Evolutionary conservation across 2,797 vertebrate species (phyloP), one percentile per base, ranked within the genome.

Genomic region (Halcyon badia): DNA sequence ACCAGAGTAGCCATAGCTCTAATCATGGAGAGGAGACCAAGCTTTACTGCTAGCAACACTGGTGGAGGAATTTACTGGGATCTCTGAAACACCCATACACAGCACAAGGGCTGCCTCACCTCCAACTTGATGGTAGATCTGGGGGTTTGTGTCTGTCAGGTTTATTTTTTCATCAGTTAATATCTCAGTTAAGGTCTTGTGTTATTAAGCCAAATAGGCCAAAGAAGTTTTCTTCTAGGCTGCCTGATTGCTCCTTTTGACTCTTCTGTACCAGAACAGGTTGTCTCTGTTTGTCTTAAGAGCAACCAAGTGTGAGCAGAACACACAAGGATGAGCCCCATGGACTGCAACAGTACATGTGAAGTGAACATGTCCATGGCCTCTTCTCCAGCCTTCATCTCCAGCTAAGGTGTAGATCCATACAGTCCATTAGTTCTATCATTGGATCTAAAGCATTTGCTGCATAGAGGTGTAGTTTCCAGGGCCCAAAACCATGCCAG

Each of bases 331-430:
- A 39, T 39, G 35, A 46, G 37, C 10, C 2, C 6, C 7, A n/a
- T 1, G 41, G 33, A 28, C n/a, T 75, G 39, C 44, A 61, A 7
- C 30, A 49, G 14, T 22, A 21, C 0, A 0, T 30, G 17, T 52
- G 52, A 83, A 51, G 35, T 31, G 11, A 61, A 58, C 37, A 0
- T 10, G 11, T 24, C 20, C 37, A 26, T 0, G 2, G 42, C 17
- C 37, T 57, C 51, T 75, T 64, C 62, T 70, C 37, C n/a, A 85
- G 30, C 33, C 18, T 71, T 70, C 24, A 35, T 16, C 18, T 51
- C 5, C 37, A 65, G 25, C 37, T 72, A 12, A 54, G n/a, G 22
- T 31, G 7, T 25, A 54, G 33, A 66, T 51, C 49, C 37, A 20
- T 30, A 10, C 22, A 30, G 22, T 60, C 19, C 25, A 12, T 44